Percentiles rank a stretch among this genome's conserved stretches.
Evolutionary conservation across 2,888 invertebrate species (phyloP).

Genomic region (Agapostemon virescens): DNA sequence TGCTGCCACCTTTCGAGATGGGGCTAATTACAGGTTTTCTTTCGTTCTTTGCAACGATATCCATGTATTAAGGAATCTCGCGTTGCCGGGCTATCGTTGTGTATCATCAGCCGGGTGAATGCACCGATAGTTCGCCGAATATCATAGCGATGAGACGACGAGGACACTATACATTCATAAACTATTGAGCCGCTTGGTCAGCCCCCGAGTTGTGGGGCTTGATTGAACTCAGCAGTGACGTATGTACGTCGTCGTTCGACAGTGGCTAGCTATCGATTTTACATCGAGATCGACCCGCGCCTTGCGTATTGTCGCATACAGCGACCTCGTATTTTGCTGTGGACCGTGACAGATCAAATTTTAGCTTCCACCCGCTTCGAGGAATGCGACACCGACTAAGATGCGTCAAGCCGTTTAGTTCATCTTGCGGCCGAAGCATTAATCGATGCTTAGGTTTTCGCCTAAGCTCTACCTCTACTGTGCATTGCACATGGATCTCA

Average conservation of each 20-base stretch:
- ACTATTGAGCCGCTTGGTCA: constrained; percentile 57
- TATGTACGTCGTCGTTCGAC: constrained; percentile 26
- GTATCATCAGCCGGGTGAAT: constrained; percentile 44
- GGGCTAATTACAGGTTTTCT: constrained; percentile 38
- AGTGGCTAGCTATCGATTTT: constrained; percentile 46
- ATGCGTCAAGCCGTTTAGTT: not conserved
- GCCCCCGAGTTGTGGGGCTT: constrained; percentile 34
- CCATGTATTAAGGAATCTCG: constrained; percentile 10
- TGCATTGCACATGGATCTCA: not conserved
- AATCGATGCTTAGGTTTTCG: constrained; percentile 5
- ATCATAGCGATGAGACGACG: constrained; percentile 48
- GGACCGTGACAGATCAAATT: constrained; percentile 39
- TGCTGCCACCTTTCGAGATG: constrained; percentile 1
- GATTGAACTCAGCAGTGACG: constrained; percentile 49
- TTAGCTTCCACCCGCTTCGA: constrained; percentile 17
- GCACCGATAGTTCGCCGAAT: constrained; percentile 42
- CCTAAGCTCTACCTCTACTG: not conserved
- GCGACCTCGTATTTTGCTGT: constrained; percentile 32
- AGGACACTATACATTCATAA: constrained; percentile 35
- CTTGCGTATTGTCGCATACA: constrained; percentile 47
- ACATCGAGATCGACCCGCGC: constrained; percentile 34
- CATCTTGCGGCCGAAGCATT: not conserved
- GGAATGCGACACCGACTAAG: not conserved
- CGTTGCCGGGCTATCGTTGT: constrained; percentile 16
- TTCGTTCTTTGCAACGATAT: constrained; percentile 25